Evolutionary conservation across 1,140 invertebrate genomes (phyloP), one percentile per base, ranked within the genome.

Genomic region (Oncopodura yosiiana): DNA sequence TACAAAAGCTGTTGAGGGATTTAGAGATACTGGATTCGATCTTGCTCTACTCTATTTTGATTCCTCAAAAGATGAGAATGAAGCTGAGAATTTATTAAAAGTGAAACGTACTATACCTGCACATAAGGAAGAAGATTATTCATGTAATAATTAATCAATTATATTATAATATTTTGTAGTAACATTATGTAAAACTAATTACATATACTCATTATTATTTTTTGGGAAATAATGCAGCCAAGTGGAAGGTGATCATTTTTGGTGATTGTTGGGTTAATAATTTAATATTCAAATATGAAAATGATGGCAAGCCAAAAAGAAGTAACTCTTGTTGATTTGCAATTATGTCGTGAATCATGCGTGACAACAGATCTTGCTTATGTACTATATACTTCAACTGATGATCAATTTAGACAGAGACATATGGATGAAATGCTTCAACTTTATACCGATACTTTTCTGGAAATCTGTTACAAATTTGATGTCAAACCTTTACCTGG

Each of bases 181-280:
- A n/a, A n/a, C n/a, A n/a, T n/a, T n/a, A n/a, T n/a, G n/a, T n/a
- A n/a, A n/a, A n/a, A n/a, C n/a, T n/a, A n/a, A n/a, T n/a, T n/a
- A n/a, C n/a, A n/a, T n/a, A n/a, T n/a, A n/a, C n/a, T n/a, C n/a
- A n/a, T n/a, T n/a, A n/a, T n/a, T n/a, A n/a, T n/a, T n/a, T n/a
- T n/a, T n/a, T n/a, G n/a, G n/a, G n/a, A n/a, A n/a, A n/a, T n/a
- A n/a, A n/a, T n/a, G n/a, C n/a, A n/a, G n/a, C n/a, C n/a, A n/a
- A n/a, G n/a, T 60, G 61, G 12, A 79, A 51, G 70, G 78, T 81
- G 1, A 68, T 53, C 1, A 36, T 52, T 23, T 63, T 66, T 38
- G 54, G 48, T 14, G 62, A 63, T 24, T 53, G 38, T 11, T 62
- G 56, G 56, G 34, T 51, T 8, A 62, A 62, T 41, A 62, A 62